A percentile compares a stretch with the other conserved stretches of the same genome.
Conservation (phyloP, 2,888 invertebrate genomes). For the Scaptomyza flava region DNA sequence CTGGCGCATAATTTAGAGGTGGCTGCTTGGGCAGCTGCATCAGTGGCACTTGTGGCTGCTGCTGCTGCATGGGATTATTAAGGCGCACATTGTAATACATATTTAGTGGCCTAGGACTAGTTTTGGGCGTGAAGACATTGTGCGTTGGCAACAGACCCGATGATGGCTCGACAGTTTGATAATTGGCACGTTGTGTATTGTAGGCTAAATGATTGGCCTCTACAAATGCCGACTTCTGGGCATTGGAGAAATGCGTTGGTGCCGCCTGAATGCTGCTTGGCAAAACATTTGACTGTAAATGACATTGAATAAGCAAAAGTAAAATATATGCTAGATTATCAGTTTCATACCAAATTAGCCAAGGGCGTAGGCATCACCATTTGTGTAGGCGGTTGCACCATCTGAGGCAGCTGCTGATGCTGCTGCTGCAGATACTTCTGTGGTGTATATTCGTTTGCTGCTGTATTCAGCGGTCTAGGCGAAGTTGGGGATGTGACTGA, state of each 20-base stretch:
- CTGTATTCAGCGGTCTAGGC: constrained; percentile 34
- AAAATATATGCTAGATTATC: background rate
- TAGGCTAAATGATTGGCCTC: constrained; percentile 27
- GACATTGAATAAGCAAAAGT: background rate
- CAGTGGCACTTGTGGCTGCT: constrained; percentile 12
- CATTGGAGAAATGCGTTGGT: constrained; percentile 28
- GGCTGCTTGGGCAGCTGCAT: constrained; percentile 33
- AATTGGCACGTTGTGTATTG: constrained; percentile 61
- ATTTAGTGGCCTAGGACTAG: constrained; percentile 54
- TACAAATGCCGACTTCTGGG: constrained; percentile 37
- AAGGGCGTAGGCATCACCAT: constrained; percentile 42
- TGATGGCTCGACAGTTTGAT: constrained; percentile 47
- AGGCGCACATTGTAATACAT: constrained; percentile 69
- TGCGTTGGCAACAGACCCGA: constrained; percentile 30
- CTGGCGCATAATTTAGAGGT: constrained; percentile 44
- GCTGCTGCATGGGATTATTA: constrained; percentile 55
- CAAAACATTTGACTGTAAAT: constrained; percentile 59
- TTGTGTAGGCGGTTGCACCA: constrained; percentile 22
- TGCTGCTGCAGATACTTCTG: constrained; percentile 28
- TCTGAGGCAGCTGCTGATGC: constrained; percentile 20
- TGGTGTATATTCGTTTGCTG: constrained; percentile 48
- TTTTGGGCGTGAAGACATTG: constrained; percentile 52
- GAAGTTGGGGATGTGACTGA: constrained; percentile 25
- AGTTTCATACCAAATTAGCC: constrained; percentile 57
- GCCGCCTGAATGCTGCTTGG: constrained; percentile 31